Evolutionary conservation across 2,888 invertebrate species (phyloP), one percentile per base, ranked within the genome.

Genomic region (Theretra japonica): DNA sequence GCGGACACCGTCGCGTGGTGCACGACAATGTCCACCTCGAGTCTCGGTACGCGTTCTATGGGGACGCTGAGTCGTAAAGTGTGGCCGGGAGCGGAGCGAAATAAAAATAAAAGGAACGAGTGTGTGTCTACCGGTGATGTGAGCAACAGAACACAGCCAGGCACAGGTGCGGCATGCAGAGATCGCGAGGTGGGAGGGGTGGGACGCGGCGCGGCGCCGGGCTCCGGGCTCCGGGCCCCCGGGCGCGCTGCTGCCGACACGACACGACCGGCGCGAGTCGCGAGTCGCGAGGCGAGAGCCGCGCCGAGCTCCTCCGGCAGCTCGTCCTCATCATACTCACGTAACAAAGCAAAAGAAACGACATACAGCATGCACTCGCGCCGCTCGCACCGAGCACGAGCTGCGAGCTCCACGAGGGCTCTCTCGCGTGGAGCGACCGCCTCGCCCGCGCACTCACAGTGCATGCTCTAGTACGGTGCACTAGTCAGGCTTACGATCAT

Each of bases 61-160:
- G 89, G 91, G 91, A 92, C 89, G 87, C 87, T 88, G 82, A 86
- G 82, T 87, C 86, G 83, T 86, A 87, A 86, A 88, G 90, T 90
- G 91, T 91, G 90, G 93, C 93, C 91, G 90, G 88, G 92, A 93
- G 93, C 93, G 91, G 93, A 93, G 93, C 92, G 86, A 93, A 92
- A 88, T 88, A 90, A 90, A 88, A 88, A 86, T 83, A 92, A 86
- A 92, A 92, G 91, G 89, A 90, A 90, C 86, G 82, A 86, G 89
- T 91, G 93, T 93, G 92, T 93, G 90, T 92, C 93, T 94, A 93
- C 91, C 89, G 88, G 93, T 94, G 94, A 93, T 91, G 93, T 94
- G 93, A 93, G 94, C 94, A 94, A 94, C 93, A 90, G 90, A 94
- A 94, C 92, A 94, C 94, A 94, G 94, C 94, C 93, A 94, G 94